Evolutionary conservation across 2,113 vertebrate species (phyloP).

Genomic region (Heterotilapia buettikoferi): DNA sequence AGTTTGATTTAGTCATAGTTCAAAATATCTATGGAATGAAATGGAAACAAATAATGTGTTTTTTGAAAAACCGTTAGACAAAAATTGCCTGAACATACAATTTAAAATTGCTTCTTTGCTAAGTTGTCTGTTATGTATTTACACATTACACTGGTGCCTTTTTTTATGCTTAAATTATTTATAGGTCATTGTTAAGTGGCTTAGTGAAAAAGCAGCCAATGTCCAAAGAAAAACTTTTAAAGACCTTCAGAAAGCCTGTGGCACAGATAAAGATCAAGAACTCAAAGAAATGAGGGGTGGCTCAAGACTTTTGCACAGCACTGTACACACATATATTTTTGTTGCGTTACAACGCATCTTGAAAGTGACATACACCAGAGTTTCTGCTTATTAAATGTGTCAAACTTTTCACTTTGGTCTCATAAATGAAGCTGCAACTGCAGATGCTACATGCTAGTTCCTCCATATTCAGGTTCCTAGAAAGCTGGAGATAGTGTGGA

Average conservation of each 20-base stretch:
- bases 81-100: not conserved
- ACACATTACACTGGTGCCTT: not conserved
- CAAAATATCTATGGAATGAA: not conserved
- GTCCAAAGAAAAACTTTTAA: not conserved
- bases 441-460: not conserved
- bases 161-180: not conserved
- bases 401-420: not conserved
- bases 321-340: not conserved
- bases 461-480: not conserved
- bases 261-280: not conserved
- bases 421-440: not conserved
- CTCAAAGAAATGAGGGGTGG: not conserved
- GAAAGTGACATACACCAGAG: not conserved
- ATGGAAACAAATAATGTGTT: not conserved
- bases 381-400: not conserved
- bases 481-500: not conserved
- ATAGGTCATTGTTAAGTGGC: not conserved
- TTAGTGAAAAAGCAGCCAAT: not conserved
- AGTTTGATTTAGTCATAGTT: not conserved
- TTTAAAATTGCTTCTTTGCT: not conserved
- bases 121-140: not conserved
- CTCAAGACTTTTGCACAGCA: not conserved
- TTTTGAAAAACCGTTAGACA: not conserved
- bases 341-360: not conserved
- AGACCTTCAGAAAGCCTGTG: not conserved